Percentiles rank a stretch among this genome's conserved stretches.
Evolutionary conservation across 2,888 invertebrate genomes (phyloP).

Genomic region (Apoderus coryli): DNA sequence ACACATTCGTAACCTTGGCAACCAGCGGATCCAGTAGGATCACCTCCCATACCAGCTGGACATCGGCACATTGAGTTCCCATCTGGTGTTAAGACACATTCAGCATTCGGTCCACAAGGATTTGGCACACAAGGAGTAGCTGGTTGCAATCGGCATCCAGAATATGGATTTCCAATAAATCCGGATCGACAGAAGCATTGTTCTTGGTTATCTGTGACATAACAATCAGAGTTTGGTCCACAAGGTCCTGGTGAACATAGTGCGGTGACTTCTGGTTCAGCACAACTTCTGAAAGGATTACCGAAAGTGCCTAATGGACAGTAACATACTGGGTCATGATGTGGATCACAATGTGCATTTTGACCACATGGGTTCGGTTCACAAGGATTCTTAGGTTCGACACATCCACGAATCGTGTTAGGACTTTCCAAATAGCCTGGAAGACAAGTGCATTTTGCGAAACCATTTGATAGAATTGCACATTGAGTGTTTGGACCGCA

Average conservation of each 20-base stretch:
- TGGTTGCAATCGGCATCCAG: slow-evolving; percentile 56
- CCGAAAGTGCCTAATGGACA: slow-evolving; percentile 72
- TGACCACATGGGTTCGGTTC: slow-evolving; percentile 69
- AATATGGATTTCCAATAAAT: slow-evolving; percentile 65
- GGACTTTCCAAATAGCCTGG: slow-evolving; percentile 74
- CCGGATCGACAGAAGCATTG: slow-evolving; percentile 69
- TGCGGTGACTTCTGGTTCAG: slow-evolving; percentile 42
- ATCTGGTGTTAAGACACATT: slow-evolving; percentile 51
- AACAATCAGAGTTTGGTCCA: slow-evolving; percentile 70
- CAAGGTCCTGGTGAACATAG: slow-evolving; percentile 74
- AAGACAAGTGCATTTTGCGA: slow-evolving; percentile 76
- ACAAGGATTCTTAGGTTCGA: slow-evolving; percentile 65
- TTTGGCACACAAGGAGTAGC: slow-evolving; percentile 59
- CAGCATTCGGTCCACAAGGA: slow-evolving; percentile 67
- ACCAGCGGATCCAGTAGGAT: slow-evolving; percentile 55
- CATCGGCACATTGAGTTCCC: slow-evolving; percentile 61
- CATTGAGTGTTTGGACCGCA: slow-evolving; percentile 85
- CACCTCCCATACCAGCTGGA: slow-evolving; percentile 58
- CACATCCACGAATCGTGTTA: slow-evolving; percentile 74
- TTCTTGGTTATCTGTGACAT: slow-evolving; percentile 66
- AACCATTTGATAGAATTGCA: slow-evolving; percentile 58
- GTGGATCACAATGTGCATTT: slow-evolving; percentile 67
- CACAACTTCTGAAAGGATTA: slow-evolving; percentile 68
- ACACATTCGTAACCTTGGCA: slow-evolving; percentile 71
- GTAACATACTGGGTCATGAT: slow-evolving; percentile 65